Evolutionary conservation across 2,888 invertebrate species (phyloP).

Genomic region (Agonopterix heracliana): DNA sequence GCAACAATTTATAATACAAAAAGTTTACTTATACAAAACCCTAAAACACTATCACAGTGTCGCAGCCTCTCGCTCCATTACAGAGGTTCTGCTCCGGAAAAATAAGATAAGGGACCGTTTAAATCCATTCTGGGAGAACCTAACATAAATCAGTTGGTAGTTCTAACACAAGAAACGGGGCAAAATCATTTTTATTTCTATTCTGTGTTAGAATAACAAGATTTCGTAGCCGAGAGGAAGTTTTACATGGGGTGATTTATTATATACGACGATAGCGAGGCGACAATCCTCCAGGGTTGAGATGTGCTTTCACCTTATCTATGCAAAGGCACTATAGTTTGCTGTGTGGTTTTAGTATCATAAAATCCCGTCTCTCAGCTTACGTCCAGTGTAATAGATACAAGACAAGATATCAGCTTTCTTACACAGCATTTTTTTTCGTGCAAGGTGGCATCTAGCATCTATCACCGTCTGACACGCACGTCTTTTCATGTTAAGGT

Average conservation of each 20-base stretch:
- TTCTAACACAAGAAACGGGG: neutral
- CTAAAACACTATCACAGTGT: neutral
- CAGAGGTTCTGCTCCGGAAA: neutral
- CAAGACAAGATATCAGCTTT: no score
- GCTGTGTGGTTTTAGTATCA: no score
- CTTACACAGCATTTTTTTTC: no score
- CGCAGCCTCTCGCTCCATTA: slow-evolving; percentile 1
- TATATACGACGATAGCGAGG: neutral
- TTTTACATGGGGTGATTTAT: slow-evolving; percentile 6
- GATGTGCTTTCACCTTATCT: no score
- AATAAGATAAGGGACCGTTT: slow-evolving; percentile 1
- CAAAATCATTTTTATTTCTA: neutral
- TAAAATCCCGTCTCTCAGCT: no score
- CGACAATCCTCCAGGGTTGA: neutral
- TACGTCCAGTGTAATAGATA: no score
- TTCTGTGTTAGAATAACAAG: neutral
- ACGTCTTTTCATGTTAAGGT: no score
- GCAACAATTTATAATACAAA: no score
- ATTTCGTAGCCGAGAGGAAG: neutral
- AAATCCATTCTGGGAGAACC: slow-evolving; percentile 1
- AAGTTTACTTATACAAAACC: no score
- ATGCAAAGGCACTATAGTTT: no score
- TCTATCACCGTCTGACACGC: no score
- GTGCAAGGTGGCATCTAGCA: no score
- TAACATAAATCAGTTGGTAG: slow-evolving; percentile 7